Base-by-base conservation (phyloP, 2,888 invertebrate genomes). In the Stegana nigrithorax region DNA sequence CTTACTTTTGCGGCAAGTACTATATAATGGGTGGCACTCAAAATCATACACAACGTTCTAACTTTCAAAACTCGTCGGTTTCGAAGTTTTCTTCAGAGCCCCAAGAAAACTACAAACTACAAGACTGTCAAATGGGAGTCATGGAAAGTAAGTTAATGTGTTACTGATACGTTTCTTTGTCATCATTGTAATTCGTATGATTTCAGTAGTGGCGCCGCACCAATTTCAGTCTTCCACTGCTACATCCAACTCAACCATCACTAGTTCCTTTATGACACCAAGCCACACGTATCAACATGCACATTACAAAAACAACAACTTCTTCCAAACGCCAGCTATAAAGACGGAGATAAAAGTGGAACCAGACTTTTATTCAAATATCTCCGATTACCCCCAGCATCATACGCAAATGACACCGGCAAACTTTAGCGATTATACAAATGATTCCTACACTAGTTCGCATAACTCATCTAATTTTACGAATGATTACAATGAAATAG, bases 1-100 rank as follows among this genome's bases (percentile, higher is more conserved):
- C 83, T n/a, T 81, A 81, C 59, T 80, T 80, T 59, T 82, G 82
- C 59, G 82, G 82, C 26, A 83, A 81, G 66, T 83, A 78, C 66
- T 82, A 82, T 59, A 59, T 60, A 21, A 56, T 66, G 14, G n/a
- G 45, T 44, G 19, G 61, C 27, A 12, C 66, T n/a, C n/a, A n/a
- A n/a, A n/a, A n/a, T n/a, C n/a, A n/a, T 51, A 0, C 64, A 8
- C 62, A 68, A n/a, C 62, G 53, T 26, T 32, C 53, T 19, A 55
- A 29, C 7, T 55, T 32, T 29, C 53, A 21, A 5, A 55, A 55
- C 21, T 36, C 53, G 4, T 19, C 36, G 36, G 14, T 19, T 2
- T 3, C 36, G 10, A 29, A 58, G 29, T n/a, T 29, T 1, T 62
- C 59, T 21, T n/a, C n/a, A n/a, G n/a, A n/a, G 39, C 51, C 19